Evolutionary conservation across 1,140 invertebrate genomes (phyloP), one percentile per base, ranked within the genome.

Genomic region (Leptopilina boulardi): DNA sequence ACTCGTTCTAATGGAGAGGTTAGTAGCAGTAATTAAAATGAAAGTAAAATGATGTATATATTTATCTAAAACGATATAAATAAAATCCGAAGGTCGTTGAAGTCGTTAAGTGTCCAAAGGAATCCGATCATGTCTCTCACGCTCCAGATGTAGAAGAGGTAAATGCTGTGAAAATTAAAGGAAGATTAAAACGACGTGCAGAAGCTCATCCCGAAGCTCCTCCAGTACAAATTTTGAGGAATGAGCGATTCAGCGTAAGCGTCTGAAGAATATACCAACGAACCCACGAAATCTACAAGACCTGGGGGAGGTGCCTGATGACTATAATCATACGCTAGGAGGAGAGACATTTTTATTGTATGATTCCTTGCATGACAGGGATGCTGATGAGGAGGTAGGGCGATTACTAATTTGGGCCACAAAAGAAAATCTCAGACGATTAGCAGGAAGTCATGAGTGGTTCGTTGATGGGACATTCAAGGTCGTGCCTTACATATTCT

Each of bases 401-500:
- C 51, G 77, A 70, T 3, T 78, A 1, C 23, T 78, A 41, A 71
- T 78, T 10, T 78, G 70, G 34, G 8, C 23, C 9, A 78, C 77
- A 18, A 74, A 56, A 21, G 77, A 78, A 66, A 74, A 74, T 78
- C 56, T 78, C 15, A n/a, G 66, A 59, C 41, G 21, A 56, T 54
- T 71, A 44, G 59, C 66, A 38, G 30, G 42, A 30, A 54, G 70
- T 34, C 2, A 9, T 41, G 54, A n/a, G 11, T 72, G 66, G 70
- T 71, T 54, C 70, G 44, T 76, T n/a, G 75, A 76, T 59, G 70
- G 75, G 9, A 77, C 76, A n/a, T 77, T 73, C 42, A 77, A 77
- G 34, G 66, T 70, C 30, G 59, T 70, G 0, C 72, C 72, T 70
- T 9, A 5, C n/a, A 66, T 77, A 30, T 77, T 77, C 26, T 77